phyloP scores from a whole-genome alignment of 1,140 invertebrate genomes.

The Zelostemma sp. region DNA sequence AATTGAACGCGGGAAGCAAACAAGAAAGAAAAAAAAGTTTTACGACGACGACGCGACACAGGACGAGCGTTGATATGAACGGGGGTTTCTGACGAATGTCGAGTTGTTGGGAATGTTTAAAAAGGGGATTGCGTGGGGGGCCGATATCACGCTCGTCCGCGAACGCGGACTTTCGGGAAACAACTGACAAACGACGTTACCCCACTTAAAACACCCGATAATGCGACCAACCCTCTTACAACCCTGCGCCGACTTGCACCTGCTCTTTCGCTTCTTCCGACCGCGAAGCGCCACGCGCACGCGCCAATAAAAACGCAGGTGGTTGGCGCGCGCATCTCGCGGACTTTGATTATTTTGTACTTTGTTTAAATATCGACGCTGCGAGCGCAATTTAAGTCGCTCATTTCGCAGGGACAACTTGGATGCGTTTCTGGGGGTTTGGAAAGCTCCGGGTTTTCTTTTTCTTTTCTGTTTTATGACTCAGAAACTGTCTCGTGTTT shows the following conservation, averaged over 20 bases:
- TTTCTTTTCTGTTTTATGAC: too few species aligned
- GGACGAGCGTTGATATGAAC: constrained; percentile 1
- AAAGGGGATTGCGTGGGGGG: constrained; percentile 45
- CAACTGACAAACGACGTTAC: constrained; percentile 63
- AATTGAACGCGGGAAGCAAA: constrained; percentile 22
- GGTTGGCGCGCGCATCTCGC: constrained; percentile 34
- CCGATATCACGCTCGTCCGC: constrained; percentile 62
- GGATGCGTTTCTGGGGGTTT: too few species aligned
- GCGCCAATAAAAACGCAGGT: constrained; percentile 31
- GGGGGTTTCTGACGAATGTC: background rate
- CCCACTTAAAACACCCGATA: constrained; percentile 45
- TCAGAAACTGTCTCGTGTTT: too few species aligned
- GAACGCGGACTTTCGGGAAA: constrained; percentile 67
- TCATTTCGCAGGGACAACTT: too few species aligned
- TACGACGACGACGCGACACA: background rate
- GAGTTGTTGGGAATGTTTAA: constrained; percentile 19
- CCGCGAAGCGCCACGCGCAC: constrained; percentile 18
- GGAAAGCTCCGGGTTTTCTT: too few species aligned
- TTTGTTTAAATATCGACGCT: too few species aligned
- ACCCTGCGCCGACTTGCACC: constrained; percentile 54
- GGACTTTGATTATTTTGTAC: constrained; percentile 22
- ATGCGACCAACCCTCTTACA: constrained; percentile 47
- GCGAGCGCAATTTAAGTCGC: too few species aligned
- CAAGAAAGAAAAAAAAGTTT: background rate
- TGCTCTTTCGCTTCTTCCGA: constrained; percentile 23